Evolutionary conservation across 2,888 invertebrate genomes (phyloP).

Genomic region (Cheilosia impressa): DNA sequence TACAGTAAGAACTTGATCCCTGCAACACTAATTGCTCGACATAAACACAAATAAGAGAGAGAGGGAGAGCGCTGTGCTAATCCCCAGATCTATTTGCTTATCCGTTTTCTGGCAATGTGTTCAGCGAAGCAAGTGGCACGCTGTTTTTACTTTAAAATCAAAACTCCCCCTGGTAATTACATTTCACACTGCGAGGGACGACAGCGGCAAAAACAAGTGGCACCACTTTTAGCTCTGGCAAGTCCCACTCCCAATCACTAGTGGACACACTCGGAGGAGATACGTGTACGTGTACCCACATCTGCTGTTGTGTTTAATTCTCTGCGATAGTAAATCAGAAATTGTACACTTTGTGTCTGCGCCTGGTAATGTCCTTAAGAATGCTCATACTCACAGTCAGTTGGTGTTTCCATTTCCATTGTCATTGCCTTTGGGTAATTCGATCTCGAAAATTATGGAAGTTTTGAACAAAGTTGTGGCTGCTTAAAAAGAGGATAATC

Average conservation of each 20-base stretch:
- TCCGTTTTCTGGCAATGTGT: constrained; percentile 66
- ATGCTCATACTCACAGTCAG: no score
- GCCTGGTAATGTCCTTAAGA: constrained; percentile 17
- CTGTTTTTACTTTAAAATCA: constrained; percentile 47
- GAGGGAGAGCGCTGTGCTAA: constrained; percentile 29
- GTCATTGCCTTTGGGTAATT: constrained; percentile 38
- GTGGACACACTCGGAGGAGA: constrained; percentile 53
- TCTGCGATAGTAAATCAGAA: constrained; percentile 59
- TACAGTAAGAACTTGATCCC: constrained; percentile 28
- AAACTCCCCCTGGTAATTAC: constrained; percentile 19
- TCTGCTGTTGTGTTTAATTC: constrained; percentile 58
- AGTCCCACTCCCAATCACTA: constrained; percentile 50
- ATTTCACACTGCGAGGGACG: not conserved
- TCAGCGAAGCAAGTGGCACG: constrained; percentile 34
- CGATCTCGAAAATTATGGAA: constrained; percentile 60
- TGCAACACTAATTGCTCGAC: constrained; percentile 58
- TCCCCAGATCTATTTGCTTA: constrained; percentile 69
- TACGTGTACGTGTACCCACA: constrained; percentile 35
- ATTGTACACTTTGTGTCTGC: constrained; percentile 64
- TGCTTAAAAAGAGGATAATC: constrained; percentile 34
- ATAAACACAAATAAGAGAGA: constrained; percentile 46
- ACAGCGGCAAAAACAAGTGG: constrained; percentile 25
- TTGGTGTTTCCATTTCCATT: not conserved
- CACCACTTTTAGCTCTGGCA: not conserved
- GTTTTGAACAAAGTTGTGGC: constrained; percentile 67